phyloP scores from a whole-genome alignment of 2,888 invertebrate genomes.

The Caenorhabditis drosophilae region DNA sequence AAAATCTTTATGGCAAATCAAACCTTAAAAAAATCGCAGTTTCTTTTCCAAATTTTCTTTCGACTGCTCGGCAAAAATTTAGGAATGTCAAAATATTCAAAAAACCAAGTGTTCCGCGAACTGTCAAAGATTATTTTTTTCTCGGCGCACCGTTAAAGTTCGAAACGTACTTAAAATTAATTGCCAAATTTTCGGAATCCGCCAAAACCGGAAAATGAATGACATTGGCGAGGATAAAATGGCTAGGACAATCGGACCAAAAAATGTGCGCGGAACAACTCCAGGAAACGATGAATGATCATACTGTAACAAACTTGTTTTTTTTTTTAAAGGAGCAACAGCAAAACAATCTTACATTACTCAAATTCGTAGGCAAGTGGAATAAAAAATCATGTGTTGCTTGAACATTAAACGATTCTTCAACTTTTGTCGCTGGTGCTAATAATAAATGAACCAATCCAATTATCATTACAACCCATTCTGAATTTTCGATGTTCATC shows the following conservation, averaged over 20 bases:
- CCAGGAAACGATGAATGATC: slow-evolving; percentile 96
- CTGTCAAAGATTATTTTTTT: too few species aligned
- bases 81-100: slow-evolving; percentile 81
- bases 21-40: slow-evolving; percentile 73
- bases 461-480: slow-evolving; percentile 60
- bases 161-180: too few species aligned
- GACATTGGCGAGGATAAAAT: slow-evolving; percentile 37
- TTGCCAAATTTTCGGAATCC: slow-evolving; percentile 58
- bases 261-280: slow-evolving; percentile 93
- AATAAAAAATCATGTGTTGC: slow-evolving; percentile 95
- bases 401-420: slow-evolving; percentile 98
- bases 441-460: slow-evolving; percentile 55
- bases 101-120: slow-evolving; percentile 81
- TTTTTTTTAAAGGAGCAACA: neutral
- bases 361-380: slow-evolving; percentile 73
- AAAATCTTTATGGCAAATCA: neutral
- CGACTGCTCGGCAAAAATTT: slow-evolving; percentile 79
- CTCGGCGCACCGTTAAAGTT: too few species aligned
- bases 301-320: slow-evolving; percentile 77
- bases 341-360: slow-evolving; percentile 20
- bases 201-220: slow-evolving; percentile 37
- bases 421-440: slow-evolving; percentile 77
- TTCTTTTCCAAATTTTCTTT: slow-evolving; percentile 80
- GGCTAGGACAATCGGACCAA: slow-evolving; percentile 84
- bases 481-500: slow-evolving; percentile 48